Evolutionary conservation across 2,797 vertebrate genomes (phyloP).

Genomic region (Molossus alvarezi): DNA sequence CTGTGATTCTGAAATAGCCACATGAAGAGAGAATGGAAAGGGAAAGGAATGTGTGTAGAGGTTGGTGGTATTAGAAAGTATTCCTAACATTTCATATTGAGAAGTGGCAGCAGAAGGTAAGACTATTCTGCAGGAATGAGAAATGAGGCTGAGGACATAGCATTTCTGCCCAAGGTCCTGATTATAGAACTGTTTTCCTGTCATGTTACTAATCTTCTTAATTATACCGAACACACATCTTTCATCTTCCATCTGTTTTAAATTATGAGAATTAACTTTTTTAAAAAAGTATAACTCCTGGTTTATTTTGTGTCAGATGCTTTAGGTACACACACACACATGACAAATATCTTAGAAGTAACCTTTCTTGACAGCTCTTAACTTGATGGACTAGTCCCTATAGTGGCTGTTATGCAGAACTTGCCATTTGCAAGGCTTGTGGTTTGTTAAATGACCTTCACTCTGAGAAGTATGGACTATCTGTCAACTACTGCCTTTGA

Average conservation of each 20-base stretch:
- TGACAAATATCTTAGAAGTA: conserved; percentile 57
- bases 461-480: conserved; percentile 17
- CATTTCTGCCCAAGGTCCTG: conserved; percentile 3
- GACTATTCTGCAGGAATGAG: background rate
- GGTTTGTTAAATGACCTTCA: conserved; percentile 61
- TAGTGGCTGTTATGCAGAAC: conserved; percentile 48
- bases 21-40: background rate
- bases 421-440: conserved; percentile 61
- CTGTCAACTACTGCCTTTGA: conserved; percentile 40
- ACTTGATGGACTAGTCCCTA: conserved; percentile 59
- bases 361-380: conserved; percentile 66
- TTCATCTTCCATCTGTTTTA: conserved; percentile 50
- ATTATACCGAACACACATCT: conserved; percentile 3
- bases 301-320: conserved; percentile 17
- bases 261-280: conserved; percentile 40
- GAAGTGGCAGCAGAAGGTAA: conserved; percentile 2
- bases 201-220: conserved; percentile 36
- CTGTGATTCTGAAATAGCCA: conserved; percentile 13
- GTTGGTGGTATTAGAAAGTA: background rate
- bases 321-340: background rate
- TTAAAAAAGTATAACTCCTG: background rate
- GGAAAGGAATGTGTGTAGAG: background rate
- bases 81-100: background rate
- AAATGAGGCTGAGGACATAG: conserved; percentile 2
- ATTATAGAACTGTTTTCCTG: conserved; percentile 25